Conservation (phyloP, 2,113 vertebrate genomes). For the Pristiophorus japonicus region DNA sequence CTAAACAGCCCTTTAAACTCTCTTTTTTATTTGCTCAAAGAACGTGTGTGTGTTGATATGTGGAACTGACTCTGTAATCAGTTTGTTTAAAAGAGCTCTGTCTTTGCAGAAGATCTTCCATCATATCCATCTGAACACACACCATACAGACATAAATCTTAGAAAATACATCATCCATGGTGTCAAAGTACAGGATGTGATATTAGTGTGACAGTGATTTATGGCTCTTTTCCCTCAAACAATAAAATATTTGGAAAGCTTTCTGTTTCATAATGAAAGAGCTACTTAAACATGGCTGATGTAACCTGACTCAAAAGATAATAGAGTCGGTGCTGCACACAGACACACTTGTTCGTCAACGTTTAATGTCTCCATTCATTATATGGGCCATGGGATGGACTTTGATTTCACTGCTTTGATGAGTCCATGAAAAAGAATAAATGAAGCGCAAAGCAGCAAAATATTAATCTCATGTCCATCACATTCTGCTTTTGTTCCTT, state of each 20-base stretch:
- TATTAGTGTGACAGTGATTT: background rate
- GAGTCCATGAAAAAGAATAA: background rate
- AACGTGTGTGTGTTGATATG: background rate
- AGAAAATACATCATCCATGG: background rate
- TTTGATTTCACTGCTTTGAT: background rate
- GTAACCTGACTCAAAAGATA: background rate
- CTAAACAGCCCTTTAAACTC: background rate
- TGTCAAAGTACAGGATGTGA: too few relatives aligned
- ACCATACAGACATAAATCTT: background rate
- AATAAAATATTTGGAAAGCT: slow-evolving; percentile 17
- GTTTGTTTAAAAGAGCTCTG: background rate
- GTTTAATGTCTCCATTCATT: background rate
- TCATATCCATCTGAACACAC: background rate
- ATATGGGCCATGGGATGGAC: background rate
- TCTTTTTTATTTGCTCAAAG: background rate
- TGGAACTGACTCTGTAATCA: background rate
- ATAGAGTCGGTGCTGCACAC: background rate
- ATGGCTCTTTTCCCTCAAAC: background rate
- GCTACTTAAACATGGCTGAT: background rate
- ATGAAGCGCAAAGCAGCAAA: background rate
- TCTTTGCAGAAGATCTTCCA: background rate
- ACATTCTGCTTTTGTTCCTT: background rate
- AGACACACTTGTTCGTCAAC: background rate
- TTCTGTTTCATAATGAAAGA: background rate
- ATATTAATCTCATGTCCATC: too few relatives aligned